Base-by-base conservation (phyloP, 1,140 invertebrate species). In the Xylocopa sonorina region DNA sequence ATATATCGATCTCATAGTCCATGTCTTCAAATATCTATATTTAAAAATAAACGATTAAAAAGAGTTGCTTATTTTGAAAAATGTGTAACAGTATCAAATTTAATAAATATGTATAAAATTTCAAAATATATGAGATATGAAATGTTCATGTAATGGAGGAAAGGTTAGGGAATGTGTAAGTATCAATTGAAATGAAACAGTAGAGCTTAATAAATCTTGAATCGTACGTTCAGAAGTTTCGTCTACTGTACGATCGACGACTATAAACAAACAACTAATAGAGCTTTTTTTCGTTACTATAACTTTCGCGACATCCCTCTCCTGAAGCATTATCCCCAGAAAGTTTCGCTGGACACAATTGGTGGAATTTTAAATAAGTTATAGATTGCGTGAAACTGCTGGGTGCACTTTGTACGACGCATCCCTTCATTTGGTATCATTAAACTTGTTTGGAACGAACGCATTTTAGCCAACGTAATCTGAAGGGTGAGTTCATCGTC, bases 301-400 rank as follows among this genome's bases (percentile, higher is more conserved):
- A 83, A 83, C 67, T 83, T 83, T 83, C 38, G 24, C 62, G 62
- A 82, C 55, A 55, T 74, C 66, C 76, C 82, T 69, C 78, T 67
- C 53, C 50, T 53, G 32, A 29, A 66, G 71, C 66, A 80, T 85
- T 80, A 76, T 29, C 43, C 18, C 48, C 0, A 7, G 2, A 3
- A 68, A 76, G 55, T 66, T 76, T 80, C n/a, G 4, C 34, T 43
- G 12, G 3, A 3, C 34, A 77, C 38, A 51, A 38, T 67, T 69
- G 78, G 76, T 32, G 62, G 74, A 85, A 85, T 84, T 84, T 81
- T 71, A 84, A 84, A 84, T 58, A 77, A 85, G 76, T 84, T 85
- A 68, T 69, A 48, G 55, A 85, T 68, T 80, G 62, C 73, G 29
- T 16, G 38, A 34, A 21, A 18, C 18, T 16, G 24, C 34, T 21